phyloP scores from a whole-genome alignment of 2,888 invertebrate species.

The Drosophila ochracea region DNA sequence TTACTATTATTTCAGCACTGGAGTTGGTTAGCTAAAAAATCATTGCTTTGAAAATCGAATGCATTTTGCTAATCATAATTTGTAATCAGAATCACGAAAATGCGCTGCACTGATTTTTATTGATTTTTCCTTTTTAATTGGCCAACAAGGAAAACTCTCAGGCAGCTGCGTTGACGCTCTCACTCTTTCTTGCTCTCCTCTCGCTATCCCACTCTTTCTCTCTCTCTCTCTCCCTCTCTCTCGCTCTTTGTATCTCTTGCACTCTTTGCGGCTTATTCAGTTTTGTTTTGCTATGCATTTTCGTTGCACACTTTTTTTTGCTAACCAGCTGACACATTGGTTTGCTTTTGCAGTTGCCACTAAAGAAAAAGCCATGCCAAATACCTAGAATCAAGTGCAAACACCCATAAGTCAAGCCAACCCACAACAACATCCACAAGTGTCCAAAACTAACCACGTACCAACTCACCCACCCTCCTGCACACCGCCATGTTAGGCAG shows the following conservation, averaged over 20 bases:
- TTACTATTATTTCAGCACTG: not conserved
- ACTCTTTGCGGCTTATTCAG: constrained; percentile 23
- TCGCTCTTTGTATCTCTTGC: not conserved
- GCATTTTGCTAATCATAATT: not conserved
- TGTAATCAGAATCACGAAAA: constrained; percentile 20
- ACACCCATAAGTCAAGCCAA: constrained; percentile 10
- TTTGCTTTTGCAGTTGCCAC: constrained; percentile 44
- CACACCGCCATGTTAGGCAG: constrained; percentile 76
- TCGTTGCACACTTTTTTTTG: constrained; percentile 30
- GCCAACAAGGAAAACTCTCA: constrained; percentile 56
- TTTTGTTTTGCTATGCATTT: constrained; percentile 67
- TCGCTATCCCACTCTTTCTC: constrained; percentile 4
- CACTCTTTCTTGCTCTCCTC: constrained; percentile 11
- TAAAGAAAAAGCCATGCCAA: constrained; percentile 19
- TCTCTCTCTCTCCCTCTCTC: constrained; percentile 8
- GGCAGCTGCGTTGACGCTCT: constrained; percentile 28
- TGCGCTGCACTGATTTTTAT: constrained; percentile 53
- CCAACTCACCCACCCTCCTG: constrained; percentile 45
- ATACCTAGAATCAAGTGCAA: constrained; percentile 24
- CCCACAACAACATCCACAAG: constrained; percentile 30
- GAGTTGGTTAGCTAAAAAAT: not conserved
- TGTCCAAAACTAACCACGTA: constrained; percentile 40
- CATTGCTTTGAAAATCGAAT: not conserved
- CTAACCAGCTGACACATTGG: constrained; percentile 34
- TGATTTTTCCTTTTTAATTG: constrained; percentile 73